A percentile compares a stretch with the other conserved stretches of the same genome.
Evolutionary conservation across 2,888 invertebrate species (phyloP).

Genomic region (Flexamia atlantica): DNA sequence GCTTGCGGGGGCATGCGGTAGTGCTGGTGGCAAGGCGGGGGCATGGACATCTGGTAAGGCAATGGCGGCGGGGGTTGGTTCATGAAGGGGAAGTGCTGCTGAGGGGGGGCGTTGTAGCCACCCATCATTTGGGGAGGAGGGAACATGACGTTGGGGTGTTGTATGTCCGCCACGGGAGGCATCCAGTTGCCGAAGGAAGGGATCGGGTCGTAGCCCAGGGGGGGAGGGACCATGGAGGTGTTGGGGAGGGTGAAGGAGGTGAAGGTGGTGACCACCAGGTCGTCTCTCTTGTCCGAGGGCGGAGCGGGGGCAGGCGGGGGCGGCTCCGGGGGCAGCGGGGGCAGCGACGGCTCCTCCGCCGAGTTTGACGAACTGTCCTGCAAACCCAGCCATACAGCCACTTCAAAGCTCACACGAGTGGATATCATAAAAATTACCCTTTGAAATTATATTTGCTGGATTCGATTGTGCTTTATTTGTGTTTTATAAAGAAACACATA

Average conservation of each 20-base stretch:
- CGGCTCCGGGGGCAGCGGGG: constrained; percentile 46
- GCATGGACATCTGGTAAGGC: constrained; percentile 44
- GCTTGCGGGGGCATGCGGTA: constrained; percentile 35
- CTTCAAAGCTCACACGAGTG: no score
- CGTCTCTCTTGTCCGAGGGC: constrained; percentile 1
- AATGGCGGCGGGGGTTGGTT: constrained; percentile 48
- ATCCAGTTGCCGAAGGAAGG: constrained; percentile 43
- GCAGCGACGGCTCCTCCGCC: constrained; percentile 11
- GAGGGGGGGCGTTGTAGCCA: constrained; percentile 23
- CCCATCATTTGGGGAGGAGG: constrained; percentile 16
- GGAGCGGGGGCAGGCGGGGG: constrained; percentile 34
- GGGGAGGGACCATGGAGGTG: constrained; percentile 8
- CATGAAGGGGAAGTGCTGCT: constrained; percentile 41
- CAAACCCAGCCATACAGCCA: constrained; percentile 25
- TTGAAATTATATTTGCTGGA: no score
- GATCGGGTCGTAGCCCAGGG: constrained; percentile 12
- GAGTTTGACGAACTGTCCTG: constrained; percentile 53
- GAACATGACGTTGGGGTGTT: constrained; percentile 32
- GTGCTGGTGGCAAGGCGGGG: constrained; percentile 48
- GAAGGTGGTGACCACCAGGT: constrained; percentile 31
- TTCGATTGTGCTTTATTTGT: no score
- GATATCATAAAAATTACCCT: no score
- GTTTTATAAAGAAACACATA: no score
- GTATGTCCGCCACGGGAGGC: constrained; percentile 9
- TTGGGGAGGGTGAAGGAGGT: constrained; percentile 50